Conservation (phyloP, 2,113 vertebrate genomes). For the Pristiophorus japonicus region DNA sequence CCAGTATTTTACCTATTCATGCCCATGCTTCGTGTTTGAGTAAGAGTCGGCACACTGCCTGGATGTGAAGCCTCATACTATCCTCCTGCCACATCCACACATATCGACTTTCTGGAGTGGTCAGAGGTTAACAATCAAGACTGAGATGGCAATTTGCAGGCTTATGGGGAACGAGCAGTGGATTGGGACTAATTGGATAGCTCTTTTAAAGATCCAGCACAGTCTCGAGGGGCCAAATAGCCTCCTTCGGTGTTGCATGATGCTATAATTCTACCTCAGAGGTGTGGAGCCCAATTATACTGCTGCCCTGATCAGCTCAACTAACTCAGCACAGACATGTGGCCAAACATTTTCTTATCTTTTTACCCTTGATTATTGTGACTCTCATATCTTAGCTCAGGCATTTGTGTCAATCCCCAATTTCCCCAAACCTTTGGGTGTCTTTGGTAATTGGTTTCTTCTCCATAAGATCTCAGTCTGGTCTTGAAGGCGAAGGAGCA, state of each 20-base stretch:
- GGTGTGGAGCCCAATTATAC: no score
- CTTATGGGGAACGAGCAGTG: no score
- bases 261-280: no score
- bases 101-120: no score
- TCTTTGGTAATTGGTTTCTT: not conserved
- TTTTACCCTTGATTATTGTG: not conserved
- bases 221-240: no score
- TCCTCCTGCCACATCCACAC: not conserved
- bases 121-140: no score
- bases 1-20: not conserved
- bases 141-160: no score
- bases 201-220: no score
- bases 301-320: no score
- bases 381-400: not conserved
- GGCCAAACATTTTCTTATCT: not conserved
- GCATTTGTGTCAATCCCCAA: not conserved
- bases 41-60: not conserved
- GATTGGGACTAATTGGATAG: no score
- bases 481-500: not conserved
- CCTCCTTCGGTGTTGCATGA: no score
- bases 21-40: not conserved
- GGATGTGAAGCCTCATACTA: not conserved
- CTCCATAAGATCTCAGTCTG: not conserved
- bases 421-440: not conserved
- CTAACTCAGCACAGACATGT: not conserved